These are phyloP conservation scores for Lepidostoma basale DNA, from an alignment of 1,140 invertebrate species.

Conservation along the genomic window DNA sequence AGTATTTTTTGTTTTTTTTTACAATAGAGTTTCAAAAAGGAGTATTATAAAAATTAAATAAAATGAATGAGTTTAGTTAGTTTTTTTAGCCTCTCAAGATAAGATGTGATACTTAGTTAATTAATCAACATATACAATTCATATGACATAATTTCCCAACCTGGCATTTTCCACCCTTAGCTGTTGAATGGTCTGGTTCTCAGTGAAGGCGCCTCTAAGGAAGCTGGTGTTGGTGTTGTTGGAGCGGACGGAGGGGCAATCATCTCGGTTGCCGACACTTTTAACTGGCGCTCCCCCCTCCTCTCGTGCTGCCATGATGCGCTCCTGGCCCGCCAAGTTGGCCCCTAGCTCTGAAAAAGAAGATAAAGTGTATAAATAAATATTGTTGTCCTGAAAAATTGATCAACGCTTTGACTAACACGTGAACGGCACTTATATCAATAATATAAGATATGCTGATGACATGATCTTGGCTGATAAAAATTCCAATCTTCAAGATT, in stretches of 20 bases:
- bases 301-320: slow-evolving; percentile 45
- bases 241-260: slow-evolving; percentile 51
- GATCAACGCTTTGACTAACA: not conserved
- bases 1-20: too few relatives aligned
- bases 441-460: not conserved
- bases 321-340: slow-evolving; percentile 75
- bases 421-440: not conserved
- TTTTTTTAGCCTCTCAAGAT: too few relatives aligned
- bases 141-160: slow-evolving; percentile 7
- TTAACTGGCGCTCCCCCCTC: slow-evolving; percentile 50
- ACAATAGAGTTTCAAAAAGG: too few relatives aligned
- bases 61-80: too few relatives aligned
- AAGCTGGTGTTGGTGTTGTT: slow-evolving; percentile 44
- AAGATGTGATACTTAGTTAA: too few relatives aligned
- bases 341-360: slow-evolving; percentile 73
- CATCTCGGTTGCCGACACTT: slow-evolving; percentile 45
- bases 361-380: not conserved
- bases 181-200: slow-evolving; percentile 40
- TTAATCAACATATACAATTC: too few relatives aligned
- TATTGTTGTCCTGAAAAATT: not conserved
- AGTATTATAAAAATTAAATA: too few relatives aligned
- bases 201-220: slow-evolving; percentile 11
- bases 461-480: too few relatives aligned
- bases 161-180: slow-evolving; percentile 35
- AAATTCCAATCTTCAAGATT: too few relatives aligned